Conservation (phyloP, 1,140 invertebrate species). For the Bombus impatiens region DNA sequence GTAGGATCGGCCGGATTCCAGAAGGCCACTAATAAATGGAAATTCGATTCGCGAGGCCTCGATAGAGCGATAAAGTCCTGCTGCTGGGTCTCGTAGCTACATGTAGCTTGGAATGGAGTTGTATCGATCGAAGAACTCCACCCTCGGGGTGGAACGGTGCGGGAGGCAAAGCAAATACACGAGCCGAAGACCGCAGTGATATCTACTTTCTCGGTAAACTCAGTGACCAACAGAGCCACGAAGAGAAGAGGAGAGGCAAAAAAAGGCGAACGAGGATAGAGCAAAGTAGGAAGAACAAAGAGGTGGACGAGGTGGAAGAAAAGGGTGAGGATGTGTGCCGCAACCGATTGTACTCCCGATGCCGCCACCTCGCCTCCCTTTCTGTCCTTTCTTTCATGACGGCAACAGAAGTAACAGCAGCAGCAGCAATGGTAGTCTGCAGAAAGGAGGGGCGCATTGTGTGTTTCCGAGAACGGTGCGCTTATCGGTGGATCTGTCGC, state of each 20-base stretch:
- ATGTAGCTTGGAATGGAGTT: conserved; percentile 54
- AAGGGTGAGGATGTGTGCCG: conserved; percentile 45
- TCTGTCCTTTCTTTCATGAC: conserved; percentile 35
- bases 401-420: conserved; percentile 25
- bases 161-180: conserved; percentile 9
- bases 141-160: not conserved
- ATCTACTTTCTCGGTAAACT: conserved; percentile 67
- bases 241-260: not conserved
- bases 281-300: conserved; percentile 29
- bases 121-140: conserved; percentile 19
- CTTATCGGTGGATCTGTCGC: conserved; percentile 83
- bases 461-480: conserved; percentile 81
- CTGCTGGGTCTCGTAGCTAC: not conserved
- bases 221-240: conserved; percentile 7
- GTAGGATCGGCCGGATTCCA: not conserved
- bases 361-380: conserved; percentile 51
- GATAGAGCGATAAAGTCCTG: conserved; percentile 63
- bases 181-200: conserved; percentile 49
- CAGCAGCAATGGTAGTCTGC: conserved; percentile 41
- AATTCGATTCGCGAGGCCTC: conserved; percentile 62
- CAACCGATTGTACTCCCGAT: conserved; percentile 54
- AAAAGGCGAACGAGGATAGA: conserved; percentile 33
- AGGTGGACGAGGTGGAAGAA: conserved; percentile 27
- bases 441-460: conserved; percentile 79
- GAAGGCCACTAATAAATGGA: conserved; percentile 63